phyloP scores from a whole-genome alignment of 2,888 invertebrate species.

The Orthosia gothica region DNA sequence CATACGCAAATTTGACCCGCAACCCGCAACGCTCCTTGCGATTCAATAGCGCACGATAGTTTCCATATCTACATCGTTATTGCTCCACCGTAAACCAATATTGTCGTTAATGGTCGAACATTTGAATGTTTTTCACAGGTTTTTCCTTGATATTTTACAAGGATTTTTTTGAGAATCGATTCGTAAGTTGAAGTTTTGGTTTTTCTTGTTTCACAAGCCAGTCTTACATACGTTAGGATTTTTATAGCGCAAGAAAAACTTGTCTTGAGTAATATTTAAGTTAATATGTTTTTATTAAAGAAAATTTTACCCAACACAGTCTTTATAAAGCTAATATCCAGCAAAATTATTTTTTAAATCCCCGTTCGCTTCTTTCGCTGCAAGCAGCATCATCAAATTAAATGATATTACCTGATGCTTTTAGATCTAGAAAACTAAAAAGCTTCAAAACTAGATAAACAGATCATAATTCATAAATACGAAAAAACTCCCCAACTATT shows the following conservation, averaged over 20 bases:
- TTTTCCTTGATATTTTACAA: constrained; percentile 71
- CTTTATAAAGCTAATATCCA: not conserved
- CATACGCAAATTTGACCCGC: constrained; percentile 65
- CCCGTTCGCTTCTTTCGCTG: not conserved
- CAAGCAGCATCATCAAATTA: not conserved
- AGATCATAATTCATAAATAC: constrained; percentile 42
- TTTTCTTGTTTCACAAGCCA: too few species aligned
- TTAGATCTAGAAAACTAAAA: constrained; percentile 29
- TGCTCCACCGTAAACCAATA: constrained; percentile 78
- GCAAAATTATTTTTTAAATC: not conserved
- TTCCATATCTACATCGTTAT: constrained; percentile 80
- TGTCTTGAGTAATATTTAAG: not conserved
- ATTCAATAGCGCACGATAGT: constrained; percentile 77
- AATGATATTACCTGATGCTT: constrained; percentile 28
- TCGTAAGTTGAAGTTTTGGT: too few species aligned
- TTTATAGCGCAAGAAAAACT: not conserved
- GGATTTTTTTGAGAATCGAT: constrained; percentile 55
- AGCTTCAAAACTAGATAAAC: constrained; percentile 36
- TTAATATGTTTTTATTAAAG: not conserved
- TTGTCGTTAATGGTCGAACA: constrained; percentile 79
- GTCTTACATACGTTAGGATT: not conserved
- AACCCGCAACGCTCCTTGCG: constrained; percentile 65
- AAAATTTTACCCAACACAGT: constrained; percentile 10
- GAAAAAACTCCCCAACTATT: constrained; percentile 62
- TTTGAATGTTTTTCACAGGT: constrained; percentile 79